Evolutionary conservation across 1,140 invertebrate species (phyloP).

Genomic region (Neotoxoptera formosana): DNA sequence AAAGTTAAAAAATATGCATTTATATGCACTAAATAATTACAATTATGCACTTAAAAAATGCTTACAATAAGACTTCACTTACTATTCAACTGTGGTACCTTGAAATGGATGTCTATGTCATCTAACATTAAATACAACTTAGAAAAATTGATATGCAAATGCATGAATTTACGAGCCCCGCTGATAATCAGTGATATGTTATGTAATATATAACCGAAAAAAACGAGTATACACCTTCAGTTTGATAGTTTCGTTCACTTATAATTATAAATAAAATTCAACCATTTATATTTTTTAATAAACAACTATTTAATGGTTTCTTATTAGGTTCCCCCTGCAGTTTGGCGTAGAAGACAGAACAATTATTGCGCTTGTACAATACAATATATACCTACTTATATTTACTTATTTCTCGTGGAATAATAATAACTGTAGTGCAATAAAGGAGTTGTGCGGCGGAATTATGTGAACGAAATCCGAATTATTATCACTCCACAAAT

Average conservation of each 20-base stretch:
- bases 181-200: not conserved
- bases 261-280: not conserved
- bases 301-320: not conserved
- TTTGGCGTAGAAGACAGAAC: not conserved
- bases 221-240: not conserved
- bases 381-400: not conserved
- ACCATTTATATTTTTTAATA: not conserved
- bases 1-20: no score
- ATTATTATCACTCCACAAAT: not conserved
- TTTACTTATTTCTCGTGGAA: not conserved
- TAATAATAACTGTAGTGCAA: constrained; percentile 7
- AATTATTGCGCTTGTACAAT: not conserved
- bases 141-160: no score
- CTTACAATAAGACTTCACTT: no score
- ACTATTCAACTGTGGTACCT: no score
- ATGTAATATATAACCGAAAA: not conserved
- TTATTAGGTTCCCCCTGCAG: not conserved
- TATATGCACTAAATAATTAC: no score
- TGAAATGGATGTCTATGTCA: no score
- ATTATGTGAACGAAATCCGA: constrained; percentile 10
- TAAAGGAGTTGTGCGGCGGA: not conserved
- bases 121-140: no score
- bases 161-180: no score
- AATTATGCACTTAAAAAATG: no score
- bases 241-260: not conserved